phyloP scores from a whole-genome alignment of 2,888 invertebrate species.

The Drosophila eohydei region DNA sequence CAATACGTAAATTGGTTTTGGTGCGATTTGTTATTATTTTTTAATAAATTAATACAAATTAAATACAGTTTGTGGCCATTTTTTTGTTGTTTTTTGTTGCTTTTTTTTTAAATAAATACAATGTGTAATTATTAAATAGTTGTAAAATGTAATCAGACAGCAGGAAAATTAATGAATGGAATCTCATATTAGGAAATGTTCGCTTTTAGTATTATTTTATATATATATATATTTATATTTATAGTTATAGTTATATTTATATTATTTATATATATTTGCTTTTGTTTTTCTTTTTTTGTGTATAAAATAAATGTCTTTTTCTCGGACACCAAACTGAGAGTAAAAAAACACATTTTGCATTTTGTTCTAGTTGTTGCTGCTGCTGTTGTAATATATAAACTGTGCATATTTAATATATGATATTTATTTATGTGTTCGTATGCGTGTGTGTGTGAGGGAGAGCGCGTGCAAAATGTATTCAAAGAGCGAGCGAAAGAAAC shows the following conservation, averaged over 20 bases:
- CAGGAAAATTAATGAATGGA: slow-evolving; percentile 40
- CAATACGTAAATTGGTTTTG: slow-evolving; percentile 67
- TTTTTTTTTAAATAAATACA: slow-evolving; percentile 60
- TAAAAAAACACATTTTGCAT: slow-evolving; percentile 4
- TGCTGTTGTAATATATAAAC: slow-evolving; percentile 5
- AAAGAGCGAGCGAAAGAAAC: not conserved
- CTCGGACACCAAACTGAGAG: slow-evolving; percentile 24
- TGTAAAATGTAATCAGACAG: slow-evolving; percentile 34
- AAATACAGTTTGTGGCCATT: slow-evolving; percentile 75
- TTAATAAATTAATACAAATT: slow-evolving; percentile 76
- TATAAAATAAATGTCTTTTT: slow-evolving; percentile 72
- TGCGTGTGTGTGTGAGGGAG: slow-evolving; percentile 13
- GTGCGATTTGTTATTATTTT: slow-evolving; percentile 48
- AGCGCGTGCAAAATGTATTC: not conserved
- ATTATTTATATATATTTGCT: not conserved
- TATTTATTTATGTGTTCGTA: not conserved
- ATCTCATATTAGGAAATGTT: slow-evolving; percentile 28
- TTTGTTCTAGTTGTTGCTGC: slow-evolving; percentile 3
- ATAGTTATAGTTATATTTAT: slow-evolving; percentile 13
- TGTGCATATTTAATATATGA: not conserved
- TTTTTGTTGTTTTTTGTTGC: slow-evolving; percentile 2
- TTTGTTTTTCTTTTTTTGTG: not conserved
- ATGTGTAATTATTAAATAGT: slow-evolving; percentile 45
- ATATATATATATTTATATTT: slow-evolving; percentile 12
- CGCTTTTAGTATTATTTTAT: slow-evolving; percentile 14